Evolutionary conservation across 2,797 vertebrate genomes (phyloP).

Genomic region (Sandelia bainsii): DNA sequence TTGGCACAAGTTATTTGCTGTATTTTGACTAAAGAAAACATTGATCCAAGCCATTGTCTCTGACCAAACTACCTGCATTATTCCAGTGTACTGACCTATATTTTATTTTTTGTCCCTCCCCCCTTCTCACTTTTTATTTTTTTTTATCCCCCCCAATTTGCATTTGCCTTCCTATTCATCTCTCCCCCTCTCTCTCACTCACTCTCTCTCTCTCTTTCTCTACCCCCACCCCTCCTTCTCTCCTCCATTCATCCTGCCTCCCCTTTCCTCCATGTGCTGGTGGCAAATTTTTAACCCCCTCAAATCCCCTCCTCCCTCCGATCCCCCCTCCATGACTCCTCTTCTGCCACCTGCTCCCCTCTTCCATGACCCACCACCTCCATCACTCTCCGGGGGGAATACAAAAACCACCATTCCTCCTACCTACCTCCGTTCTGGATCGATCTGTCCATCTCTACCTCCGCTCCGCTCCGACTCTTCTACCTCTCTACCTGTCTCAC

Average conservation of each 20-base stretch:
- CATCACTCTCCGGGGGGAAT: slow-evolving; percentile 95
- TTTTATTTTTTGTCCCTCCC: slow-evolving; percentile 96
- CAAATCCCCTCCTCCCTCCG: slow-evolving; percentile 28
- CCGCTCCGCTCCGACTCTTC: slow-evolving; percentile 97
- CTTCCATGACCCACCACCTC: slow-evolving; percentile 96
- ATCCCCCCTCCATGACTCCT: slow-evolving; percentile 47
- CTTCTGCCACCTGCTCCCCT: slow-evolving; percentile 83
- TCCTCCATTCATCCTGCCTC: slow-evolving; percentile 41
- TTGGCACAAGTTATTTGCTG: slow-evolving; percentile 91
- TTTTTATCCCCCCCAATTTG: slow-evolving; percentile 74
- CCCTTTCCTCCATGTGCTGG: slow-evolving; percentile 64
- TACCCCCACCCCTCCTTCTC: slow-evolving; percentile 34
- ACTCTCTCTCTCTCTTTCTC: slow-evolving; percentile 26
- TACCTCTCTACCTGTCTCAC: slow-evolving; percentile 99
- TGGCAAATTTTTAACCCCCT: slow-evolving; percentile 37
- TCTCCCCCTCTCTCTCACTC: slow-evolving; percentile 22
- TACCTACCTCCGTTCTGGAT: slow-evolving; percentile 95
- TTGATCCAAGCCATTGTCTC: slow-evolving; percentile 96
- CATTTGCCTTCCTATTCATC: slow-evolving; percentile 75
- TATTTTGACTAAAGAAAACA: slow-evolving; percentile 87
- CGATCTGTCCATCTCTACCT: slow-evolving; percentile 97
- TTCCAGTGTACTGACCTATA: slow-evolving; percentile 99
- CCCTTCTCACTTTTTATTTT: slow-evolving; percentile 78
- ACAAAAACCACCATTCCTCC: slow-evolving; percentile 88
- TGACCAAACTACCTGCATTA: slow-evolving; percentile 99